A percentile compares a stretch with the other conserved stretches of the same genome.
These are phyloP conservation scores for Lota lota DNA, from an alignment of 2,113 vertebrate species.

Conservation along the genomic window DNA sequence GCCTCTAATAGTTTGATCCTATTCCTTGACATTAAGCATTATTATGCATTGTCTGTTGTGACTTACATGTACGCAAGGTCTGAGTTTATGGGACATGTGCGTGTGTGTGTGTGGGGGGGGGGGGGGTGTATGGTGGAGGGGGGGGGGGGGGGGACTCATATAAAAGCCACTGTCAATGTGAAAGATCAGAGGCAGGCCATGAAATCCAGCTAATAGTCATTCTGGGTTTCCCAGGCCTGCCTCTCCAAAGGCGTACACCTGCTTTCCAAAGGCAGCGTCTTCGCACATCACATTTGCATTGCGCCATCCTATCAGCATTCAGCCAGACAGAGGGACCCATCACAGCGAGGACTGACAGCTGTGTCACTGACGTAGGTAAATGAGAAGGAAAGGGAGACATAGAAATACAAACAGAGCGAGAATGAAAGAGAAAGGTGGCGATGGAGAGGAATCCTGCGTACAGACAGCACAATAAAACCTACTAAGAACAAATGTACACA, in stretches of 20 bases:
- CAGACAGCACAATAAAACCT: not conserved
- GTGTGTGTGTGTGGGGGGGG: too few relatives aligned
- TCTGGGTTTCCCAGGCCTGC: slow-evolving; percentile 51
- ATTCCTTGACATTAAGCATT: not conserved
- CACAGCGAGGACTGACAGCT: slow-evolving; percentile 54
- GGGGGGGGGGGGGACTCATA: slow-evolving; percentile 17
- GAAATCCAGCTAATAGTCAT: slow-evolving; percentile 78
- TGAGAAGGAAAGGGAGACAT: slow-evolving; percentile 23
- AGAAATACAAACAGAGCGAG: not conserved
- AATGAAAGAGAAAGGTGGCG: slow-evolving; percentile 14
- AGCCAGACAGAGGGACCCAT: slow-evolving; percentile 54
- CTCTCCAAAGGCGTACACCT: slow-evolving; percentile 26
- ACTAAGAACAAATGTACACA: slow-evolving; percentile 27
- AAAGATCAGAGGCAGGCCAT: slow-evolving; percentile 71
- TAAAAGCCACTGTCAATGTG: slow-evolving; percentile 64
- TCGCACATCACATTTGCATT: slow-evolving; percentile 55
- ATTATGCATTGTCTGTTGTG: slow-evolving; percentile 21
- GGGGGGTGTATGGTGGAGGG: not conserved
- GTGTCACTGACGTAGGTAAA: slow-evolving; percentile 36
- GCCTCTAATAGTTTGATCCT: too few relatives aligned
- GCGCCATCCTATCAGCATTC: slow-evolving; percentile 68
- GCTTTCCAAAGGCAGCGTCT: slow-evolving; percentile 53
- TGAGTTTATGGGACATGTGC: slow-evolving; percentile 16
- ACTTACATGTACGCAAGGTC: slow-evolving; percentile 20
- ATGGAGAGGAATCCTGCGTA: not conserved